Evolutionary conservation across 2,888 invertebrate species (phyloP).

Genomic region (Drosophila borealis): DNA sequence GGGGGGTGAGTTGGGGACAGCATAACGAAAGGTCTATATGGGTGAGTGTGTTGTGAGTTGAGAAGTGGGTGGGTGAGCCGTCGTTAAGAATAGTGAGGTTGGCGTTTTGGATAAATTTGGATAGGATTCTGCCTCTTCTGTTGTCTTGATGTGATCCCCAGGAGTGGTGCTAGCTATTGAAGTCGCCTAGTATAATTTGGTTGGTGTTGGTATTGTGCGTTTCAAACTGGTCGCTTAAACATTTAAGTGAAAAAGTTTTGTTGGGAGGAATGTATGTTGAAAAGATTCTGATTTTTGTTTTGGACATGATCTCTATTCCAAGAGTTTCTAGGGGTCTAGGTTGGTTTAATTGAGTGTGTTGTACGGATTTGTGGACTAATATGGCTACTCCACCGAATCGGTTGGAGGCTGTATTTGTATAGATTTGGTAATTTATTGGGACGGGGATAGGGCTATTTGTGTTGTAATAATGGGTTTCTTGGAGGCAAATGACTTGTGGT

Average conservation of each 20-base stretch:
- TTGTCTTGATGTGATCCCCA: constrained; percentile 9
- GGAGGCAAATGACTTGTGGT: constrained; percentile 1
- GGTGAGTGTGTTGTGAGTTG: constrained; percentile 11
- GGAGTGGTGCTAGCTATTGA: constrained; percentile 10
- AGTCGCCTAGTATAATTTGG: no score
- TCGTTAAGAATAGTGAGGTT: constrained; percentile 11
- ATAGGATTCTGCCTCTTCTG: constrained; percentile 9
- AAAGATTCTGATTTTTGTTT: no score
- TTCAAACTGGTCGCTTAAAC: no score
- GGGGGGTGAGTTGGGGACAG: constrained; percentile 5
- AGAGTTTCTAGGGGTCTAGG: no score
- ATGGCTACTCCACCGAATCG: constrained; percentile 3
- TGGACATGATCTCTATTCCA: no score
- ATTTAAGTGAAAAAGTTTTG: no score
- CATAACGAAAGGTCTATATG: constrained; percentile 7
- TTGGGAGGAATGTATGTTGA: no score
- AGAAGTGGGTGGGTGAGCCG: constrained; percentile 12
- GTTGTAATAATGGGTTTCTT: not conserved
- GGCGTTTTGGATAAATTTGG: constrained; percentile 8
- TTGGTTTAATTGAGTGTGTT: not conserved
- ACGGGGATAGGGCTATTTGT: not conserved
- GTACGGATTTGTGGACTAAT: constrained; percentile 3
- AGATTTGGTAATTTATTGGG: not conserved
- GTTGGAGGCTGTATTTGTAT: constrained; percentile 8
- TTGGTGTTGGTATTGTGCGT: no score